phyloP scores from a whole-genome alignment of 2,113 vertebrate genomes.

The cattle (Bos taurus) region ARS-UCD2.0 NC_037347.1:33827501-33828000 shows the following conservation, averaged over 20 bases:
- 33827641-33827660: background rate
- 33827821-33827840: background rate
- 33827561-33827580: background rate
- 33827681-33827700: background rate
- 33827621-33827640: background rate
- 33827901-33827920: conserved; percentile 16
- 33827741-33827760: background rate
- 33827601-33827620: background rate
- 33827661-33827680: background rate
- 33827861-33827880: background rate
- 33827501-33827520: background rate
- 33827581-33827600: background rate
- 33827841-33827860: background rate
- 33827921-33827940: background rate
- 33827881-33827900: background rate
- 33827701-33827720: background rate
- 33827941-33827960: background rate
- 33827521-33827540: background rate
- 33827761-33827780: background rate
- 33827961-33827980: background rate
- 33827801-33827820: background rate
- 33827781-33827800: background rate
- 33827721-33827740: background rate
- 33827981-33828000: background rate
- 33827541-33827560: background rate